Base-by-base conservation (phyloP, 2,888 invertebrate genomes). In the Seira sanloemensis region DNA sequence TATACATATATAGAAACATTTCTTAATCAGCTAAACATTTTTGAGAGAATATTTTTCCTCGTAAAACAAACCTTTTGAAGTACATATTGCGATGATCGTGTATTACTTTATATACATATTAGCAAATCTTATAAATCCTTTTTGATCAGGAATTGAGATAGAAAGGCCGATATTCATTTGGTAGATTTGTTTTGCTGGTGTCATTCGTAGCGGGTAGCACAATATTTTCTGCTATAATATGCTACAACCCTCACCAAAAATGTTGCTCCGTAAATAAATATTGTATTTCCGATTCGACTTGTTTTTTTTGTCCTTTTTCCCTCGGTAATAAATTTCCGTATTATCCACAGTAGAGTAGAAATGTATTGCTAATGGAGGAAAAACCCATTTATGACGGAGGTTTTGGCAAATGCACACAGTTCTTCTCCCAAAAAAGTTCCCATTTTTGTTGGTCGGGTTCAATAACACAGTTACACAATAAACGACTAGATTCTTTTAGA, bases 201-300 rank as follows among this genome's bases (percentile, higher is more conserved):
- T n/a, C n/a, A n/a, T n/a, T n/a, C n/a, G n/a, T n/a, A n/a, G n/a
- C n/a, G n/a, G n/a, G n/a, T n/a, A n/a, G n/a, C n/a, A n/a, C n/a
- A n/a, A n/a, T n/a, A n/a, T n/a, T n/a, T n/a, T n/a, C n/a, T n/a
- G n/a, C n/a, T n/a, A n/a, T n/a, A n/a, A n/a, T n/a, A n/a, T n/a
- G n/a, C n/a, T n/a, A n/a, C n/a, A n/a, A n/a, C n/a, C n/a, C n/a
- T 50, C 50, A 50, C 50, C 50, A 50, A 50, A 50, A 50, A 50
- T 12, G 50, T 50, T 50, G 50, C 50, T 50, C 50, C 50, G 12
- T 18, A 50, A 50, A 50, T 50, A 50, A 50, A 50, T 50, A 50
- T 18, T n/a, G n/a, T 50, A 12, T 50, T 50, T 18, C n/a, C 50
- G 2, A 50, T 2, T 50, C 50, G 37, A 7, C 12, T 37, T n/a